Percentiles rank a stretch among this genome's conserved stretches.
Evolutionary conservation across 1,140 invertebrate genomes (phyloP).

Genomic region (Stegodyphus mimosarum): DNA sequence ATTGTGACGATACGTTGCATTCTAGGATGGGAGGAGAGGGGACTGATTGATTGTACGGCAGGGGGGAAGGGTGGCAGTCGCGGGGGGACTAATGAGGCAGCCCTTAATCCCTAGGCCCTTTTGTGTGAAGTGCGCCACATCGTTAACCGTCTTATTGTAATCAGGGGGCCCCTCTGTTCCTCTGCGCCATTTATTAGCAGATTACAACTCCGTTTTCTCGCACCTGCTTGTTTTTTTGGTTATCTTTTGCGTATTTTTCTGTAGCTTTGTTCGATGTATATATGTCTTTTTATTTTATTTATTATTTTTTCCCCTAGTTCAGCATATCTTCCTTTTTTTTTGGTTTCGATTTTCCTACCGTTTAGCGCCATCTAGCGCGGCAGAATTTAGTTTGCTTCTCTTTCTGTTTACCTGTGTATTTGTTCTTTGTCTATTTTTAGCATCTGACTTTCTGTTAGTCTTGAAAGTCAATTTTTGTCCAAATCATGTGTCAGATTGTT

Average conservation of each 20-base stretch:
- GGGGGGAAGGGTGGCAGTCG: not conserved
- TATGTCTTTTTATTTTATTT: not conserved
- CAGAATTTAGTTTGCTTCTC: not conserved
- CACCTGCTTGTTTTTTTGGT: conserved; percentile 43
- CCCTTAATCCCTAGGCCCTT: conserved; percentile 36
- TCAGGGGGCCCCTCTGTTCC: conserved; percentile 31
- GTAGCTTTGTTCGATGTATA: not conserved
- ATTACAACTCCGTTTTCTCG: conserved; percentile 50
- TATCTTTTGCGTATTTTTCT: not conserved
- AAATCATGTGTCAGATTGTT: too few relatives aligned
- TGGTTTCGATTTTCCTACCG: not conserved
- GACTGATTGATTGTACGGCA: conserved; percentile 48
- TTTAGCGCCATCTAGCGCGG: not conserved
- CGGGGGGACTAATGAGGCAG: conserved; percentile 46
- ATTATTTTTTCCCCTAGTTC: too few relatives aligned
- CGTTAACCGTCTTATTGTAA: conserved; percentile 57
- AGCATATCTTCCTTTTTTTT: not conserved
- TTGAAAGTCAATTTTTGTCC: too few relatives aligned
- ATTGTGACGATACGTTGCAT: conserved; percentile 22
- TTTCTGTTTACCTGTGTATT: too few relatives aligned
- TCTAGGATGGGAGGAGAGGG: not conserved
- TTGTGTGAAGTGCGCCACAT: conserved; percentile 58
- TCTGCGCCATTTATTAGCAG: conserved; percentile 54
- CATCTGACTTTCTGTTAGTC: too few relatives aligned
- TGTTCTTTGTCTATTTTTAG: not conserved